Conservation (phyloP, 2,797 vertebrate genomes). For the Typhlichthys subterraneus region DNA sequence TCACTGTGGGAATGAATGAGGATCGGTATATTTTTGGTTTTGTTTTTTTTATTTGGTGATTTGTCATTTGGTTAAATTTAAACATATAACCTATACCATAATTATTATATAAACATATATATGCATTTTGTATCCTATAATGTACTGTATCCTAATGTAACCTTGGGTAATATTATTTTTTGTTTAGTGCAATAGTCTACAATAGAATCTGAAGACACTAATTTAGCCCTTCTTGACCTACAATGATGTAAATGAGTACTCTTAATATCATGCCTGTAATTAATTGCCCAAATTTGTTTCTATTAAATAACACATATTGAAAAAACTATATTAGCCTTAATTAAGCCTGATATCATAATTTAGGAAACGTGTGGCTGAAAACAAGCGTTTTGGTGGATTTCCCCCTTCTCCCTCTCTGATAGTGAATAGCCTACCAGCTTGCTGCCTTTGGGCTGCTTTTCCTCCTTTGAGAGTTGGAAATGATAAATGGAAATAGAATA, state of each 20-base stretch:
- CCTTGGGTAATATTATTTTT: no score
- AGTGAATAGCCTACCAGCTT: conserved; percentile 87
- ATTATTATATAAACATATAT: no score
- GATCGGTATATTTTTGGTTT: no score
- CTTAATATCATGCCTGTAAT: conserved; percentile 98
- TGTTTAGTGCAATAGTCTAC: no score
- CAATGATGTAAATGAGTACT: conserved; percentile 88
- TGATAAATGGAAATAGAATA: conserved; percentile 99
- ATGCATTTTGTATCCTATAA: no score
- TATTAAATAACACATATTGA: conserved; percentile 99
- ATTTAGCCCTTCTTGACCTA: background rate
- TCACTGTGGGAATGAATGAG: background rate
- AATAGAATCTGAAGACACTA: no score
- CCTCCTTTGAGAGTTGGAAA: conserved; percentile 99
- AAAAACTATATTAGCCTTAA: conserved; percentile 99
- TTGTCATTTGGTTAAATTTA: no score
- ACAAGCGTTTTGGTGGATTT: conserved; percentile 88
- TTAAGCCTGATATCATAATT: conserved; percentile 99
- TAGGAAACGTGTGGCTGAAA: conserved; percentile 98
- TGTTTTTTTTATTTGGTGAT: no score
- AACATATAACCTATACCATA: no score
- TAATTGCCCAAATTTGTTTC: conserved; percentile 99
- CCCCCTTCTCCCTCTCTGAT: conserved; percentile 64
- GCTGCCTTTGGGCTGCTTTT: conserved; percentile 95
- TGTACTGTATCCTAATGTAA: no score